Conservation (phyloP, 2,113 vertebrate species). For the Anas platyrhynchos region DNA sequence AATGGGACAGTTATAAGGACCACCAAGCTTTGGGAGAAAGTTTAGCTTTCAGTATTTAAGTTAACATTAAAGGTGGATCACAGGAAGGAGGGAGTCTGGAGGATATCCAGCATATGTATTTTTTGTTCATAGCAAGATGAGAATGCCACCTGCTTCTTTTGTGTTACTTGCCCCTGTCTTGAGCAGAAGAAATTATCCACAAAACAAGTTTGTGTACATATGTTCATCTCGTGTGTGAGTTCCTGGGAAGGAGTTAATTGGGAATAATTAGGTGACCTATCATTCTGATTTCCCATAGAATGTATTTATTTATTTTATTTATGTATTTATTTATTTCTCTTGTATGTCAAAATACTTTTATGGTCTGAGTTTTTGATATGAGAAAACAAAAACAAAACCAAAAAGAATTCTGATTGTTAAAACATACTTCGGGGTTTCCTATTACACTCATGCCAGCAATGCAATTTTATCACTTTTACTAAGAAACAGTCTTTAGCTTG, state of each 20-base stretch:
- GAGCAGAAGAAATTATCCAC: neutral
- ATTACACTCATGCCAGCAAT: neutral
- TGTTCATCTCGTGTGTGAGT: neutral
- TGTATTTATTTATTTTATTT: slow-evolving; percentile 16
- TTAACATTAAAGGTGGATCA: neutral
- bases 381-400: neutral
- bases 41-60: neutral
- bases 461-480: neutral
- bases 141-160: neutral
- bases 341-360: slow-evolving; percentile 10
- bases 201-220: neutral
- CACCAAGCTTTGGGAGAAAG: neutral
- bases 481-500: neutral
- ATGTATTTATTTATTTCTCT: neutral
- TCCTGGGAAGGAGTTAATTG: slow-evolving; percentile 22
- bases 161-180: neutral
- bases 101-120: neutral
- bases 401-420: neutral
- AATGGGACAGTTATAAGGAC: neutral
- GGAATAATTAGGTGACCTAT: slow-evolving; percentile 9
- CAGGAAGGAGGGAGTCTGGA: neutral
- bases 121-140: neutral
- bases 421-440: slow-evolving; percentile 3
- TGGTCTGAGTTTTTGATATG: neutral
- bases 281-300: neutral